These are phyloP conservation scores for Epinephelus lanceolatus DNA, from an alignment of 2,113 vertebrate species.

Conservation along the genomic window DNA sequence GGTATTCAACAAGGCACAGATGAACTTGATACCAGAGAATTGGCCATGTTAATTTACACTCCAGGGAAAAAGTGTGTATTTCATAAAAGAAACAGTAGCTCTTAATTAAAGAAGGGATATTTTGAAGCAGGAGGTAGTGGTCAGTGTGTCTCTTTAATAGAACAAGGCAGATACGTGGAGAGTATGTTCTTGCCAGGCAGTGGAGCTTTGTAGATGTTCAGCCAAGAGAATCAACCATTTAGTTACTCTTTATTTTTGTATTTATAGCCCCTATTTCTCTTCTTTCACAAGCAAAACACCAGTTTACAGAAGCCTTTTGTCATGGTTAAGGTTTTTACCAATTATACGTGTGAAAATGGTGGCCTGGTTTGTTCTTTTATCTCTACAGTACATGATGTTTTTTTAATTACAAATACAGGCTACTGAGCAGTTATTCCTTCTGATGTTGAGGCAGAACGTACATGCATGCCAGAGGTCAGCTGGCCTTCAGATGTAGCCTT, in stretches of 20 bases:
- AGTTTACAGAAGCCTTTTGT: neutral
- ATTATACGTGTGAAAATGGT: neutral
- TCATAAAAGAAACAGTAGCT: neutral
- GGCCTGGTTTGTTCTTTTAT: neutral
- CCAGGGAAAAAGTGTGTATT: neutral
- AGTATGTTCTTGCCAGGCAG: neutral
- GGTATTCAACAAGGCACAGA: conserved; percentile 40
- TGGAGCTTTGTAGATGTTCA: neutral
- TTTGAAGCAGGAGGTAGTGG: neutral
- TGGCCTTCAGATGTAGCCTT: neutral
- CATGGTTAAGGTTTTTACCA: neutral
- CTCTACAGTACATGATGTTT: neutral
- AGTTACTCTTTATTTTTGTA: neutral
- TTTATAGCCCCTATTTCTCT: neutral
- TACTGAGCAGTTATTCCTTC: neutral
- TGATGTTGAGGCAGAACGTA: neutral
- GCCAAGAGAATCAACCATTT: neutral
- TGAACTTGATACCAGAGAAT: conserved; percentile 27
- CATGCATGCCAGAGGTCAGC: neutral
- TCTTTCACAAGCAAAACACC: neutral
- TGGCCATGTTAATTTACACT: conserved; percentile 31
- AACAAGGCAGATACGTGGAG: neutral
- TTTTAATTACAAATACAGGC: neutral
- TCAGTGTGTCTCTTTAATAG: neutral
- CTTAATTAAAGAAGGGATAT: neutral